A percentile compares a stretch with the other conserved stretches of the same genome.
Conservation (phyloP, 2,888 invertebrate species). For the Orthonevra nobilis region DNA sequence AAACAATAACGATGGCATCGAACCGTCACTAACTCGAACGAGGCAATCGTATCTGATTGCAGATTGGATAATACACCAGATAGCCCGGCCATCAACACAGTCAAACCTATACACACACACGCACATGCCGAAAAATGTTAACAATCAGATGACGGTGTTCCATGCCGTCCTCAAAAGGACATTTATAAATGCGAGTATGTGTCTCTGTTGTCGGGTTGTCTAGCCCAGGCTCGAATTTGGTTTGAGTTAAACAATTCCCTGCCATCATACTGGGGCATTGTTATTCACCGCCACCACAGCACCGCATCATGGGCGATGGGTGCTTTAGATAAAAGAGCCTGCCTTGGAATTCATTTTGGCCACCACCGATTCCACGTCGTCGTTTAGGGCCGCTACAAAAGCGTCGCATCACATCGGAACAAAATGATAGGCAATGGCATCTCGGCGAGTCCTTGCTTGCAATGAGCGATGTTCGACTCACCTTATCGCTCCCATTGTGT, state of each 20-base stretch:
- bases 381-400: no score
- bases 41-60: constrained; percentile 68
- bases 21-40: constrained; percentile 69
- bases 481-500: constrained; percentile 64
- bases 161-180: no score
- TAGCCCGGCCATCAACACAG: no score
- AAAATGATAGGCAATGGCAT: constrained; percentile 12
- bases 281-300: constrained; percentile 29
- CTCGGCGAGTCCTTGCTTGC: constrained; percentile 16
- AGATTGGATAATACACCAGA: constrained; percentile 56
- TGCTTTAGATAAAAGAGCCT: constrained; percentile 25
- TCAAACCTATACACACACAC: constrained; percentile 17
- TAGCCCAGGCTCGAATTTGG: constrained; percentile 18
- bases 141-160: no score
- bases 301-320: constrained; percentile 50
- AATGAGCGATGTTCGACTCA: constrained; percentile 61
- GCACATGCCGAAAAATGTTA: not conserved
- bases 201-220: constrained; percentile 37
- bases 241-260: constrained; percentile 26
- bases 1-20: constrained; percentile 70
- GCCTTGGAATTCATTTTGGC: no score
- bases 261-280: constrained; percentile 39
- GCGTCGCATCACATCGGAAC: constrained; percentile 37
- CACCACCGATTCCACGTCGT: no score
- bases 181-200: no score